Conservation (phyloP, 2,797 vertebrate genomes). For the Microhierax caerulescens region DNA sequence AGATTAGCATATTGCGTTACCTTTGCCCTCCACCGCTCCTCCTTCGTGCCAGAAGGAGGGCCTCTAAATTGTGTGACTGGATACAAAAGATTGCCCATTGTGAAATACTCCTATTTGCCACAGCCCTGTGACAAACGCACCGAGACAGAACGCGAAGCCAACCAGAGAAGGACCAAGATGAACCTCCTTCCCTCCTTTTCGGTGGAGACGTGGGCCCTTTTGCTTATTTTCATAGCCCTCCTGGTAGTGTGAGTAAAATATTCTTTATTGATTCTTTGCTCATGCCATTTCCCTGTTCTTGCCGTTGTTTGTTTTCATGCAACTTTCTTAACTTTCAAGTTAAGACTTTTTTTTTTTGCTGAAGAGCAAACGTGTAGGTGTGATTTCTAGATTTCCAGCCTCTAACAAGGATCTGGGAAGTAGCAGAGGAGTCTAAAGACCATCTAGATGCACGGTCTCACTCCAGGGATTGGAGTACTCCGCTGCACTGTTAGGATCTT, state of each 20-base stretch:
- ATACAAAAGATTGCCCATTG: neutral
- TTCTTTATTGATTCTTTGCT: neutral
- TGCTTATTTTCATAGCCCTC: neutral
- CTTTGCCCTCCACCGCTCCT: constrained; percentile 9
- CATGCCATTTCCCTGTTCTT: neutral
- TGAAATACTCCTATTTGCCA: accelerated
- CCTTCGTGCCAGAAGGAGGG: neutral
- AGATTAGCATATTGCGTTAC: neutral
- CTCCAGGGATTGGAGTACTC: neutral
- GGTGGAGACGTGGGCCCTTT: constrained; percentile 61
- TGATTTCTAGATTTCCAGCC: neutral
- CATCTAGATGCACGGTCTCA: accelerated
- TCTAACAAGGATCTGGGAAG: neutral
- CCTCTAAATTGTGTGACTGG: neutral
- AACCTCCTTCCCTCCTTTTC: constrained; percentile 50
- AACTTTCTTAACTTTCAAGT: too few relatives aligned
- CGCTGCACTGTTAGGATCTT: neutral
- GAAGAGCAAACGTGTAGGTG: neutral
- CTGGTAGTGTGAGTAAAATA: constrained; percentile 18
- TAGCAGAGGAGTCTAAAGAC: neutral
- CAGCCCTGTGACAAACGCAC: neutral
- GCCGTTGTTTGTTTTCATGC: neutral
- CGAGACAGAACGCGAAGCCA: neutral
- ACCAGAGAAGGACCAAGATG: constrained; percentile 20
- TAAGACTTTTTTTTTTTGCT: too few relatives aligned